phyloP scores from a whole-genome alignment of 2,888 invertebrate species.

The Catocala fraxini region DNA sequence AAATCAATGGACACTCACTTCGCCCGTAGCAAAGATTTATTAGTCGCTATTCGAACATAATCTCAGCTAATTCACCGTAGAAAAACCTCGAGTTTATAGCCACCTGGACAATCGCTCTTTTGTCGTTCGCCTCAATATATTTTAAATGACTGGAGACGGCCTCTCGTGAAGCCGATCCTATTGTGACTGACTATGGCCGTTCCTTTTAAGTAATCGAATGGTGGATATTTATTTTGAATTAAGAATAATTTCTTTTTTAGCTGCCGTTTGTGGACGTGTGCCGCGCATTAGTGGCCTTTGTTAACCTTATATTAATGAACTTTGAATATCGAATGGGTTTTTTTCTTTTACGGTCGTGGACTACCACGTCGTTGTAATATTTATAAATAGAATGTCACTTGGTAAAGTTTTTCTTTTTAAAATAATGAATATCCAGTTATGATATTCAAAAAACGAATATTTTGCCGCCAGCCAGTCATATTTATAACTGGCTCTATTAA shows the following conservation, averaged over 20 bases:
- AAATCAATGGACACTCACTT: slow-evolving; percentile 78
- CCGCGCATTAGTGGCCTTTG: slow-evolving; percentile 84
- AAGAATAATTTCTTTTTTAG: slow-evolving; percentile 85
- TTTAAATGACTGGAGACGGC: slow-evolving; percentile 82
- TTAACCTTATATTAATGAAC: slow-evolving; percentile 79
- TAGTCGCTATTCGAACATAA: slow-evolving; percentile 82
- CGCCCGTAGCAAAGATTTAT: slow-evolving; percentile 78
- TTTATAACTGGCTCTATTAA: too few relatives aligned
- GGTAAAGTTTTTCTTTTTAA: too few relatives aligned
- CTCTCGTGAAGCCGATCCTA: slow-evolving; percentile 70
- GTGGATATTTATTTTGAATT: slow-evolving; percentile 77
- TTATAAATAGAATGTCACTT: background rate
- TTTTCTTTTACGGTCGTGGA: slow-evolving; percentile 52
- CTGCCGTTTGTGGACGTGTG: slow-evolving; percentile 83
- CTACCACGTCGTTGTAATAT: slow-evolving; percentile 62
- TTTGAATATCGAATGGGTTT: slow-evolving; percentile 59
- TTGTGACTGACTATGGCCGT: slow-evolving; percentile 78
- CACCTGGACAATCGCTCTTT: slow-evolving; percentile 79
- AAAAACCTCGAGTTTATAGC: slow-evolving; percentile 80
- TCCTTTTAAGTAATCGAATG: slow-evolving; percentile 73
- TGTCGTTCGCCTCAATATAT: slow-evolving; percentile 83
- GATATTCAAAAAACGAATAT: too few relatives aligned
- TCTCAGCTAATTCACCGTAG: slow-evolving; percentile 85
- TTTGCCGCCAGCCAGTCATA: too few relatives aligned
- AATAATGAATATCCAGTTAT: too few relatives aligned